phyloP scores from a whole-genome alignment of 2,888 invertebrate species.

The Melanostoma scalare region DNA sequence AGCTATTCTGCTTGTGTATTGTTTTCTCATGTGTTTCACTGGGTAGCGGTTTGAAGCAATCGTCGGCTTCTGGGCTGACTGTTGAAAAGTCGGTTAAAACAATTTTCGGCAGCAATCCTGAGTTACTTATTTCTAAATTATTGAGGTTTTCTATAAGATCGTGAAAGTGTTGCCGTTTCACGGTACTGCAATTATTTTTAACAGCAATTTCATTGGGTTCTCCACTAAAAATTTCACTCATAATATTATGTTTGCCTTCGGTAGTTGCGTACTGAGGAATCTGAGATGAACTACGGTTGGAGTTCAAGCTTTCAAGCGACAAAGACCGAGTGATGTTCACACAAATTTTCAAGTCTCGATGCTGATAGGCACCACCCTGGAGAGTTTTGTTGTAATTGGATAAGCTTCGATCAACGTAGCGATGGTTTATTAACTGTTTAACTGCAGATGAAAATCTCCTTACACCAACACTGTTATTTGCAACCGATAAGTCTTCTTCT shows the following conservation, averaged over 20 bases:
- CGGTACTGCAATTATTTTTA: slow-evolving; percentile 40
- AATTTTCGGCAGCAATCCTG: slow-evolving; percentile 78
- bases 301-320: slow-evolving; percentile 50
- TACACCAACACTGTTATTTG: slow-evolving; percentile 11
- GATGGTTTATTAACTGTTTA: slow-evolving; percentile 38
- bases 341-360: slow-evolving; percentile 75
- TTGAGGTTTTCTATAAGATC: slow-evolving; percentile 78
- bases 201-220: slow-evolving; percentile 39
- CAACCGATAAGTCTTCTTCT: slow-evolving; percentile 33
- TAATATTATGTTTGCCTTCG: slow-evolving; percentile 72
- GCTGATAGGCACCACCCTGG: not conserved
- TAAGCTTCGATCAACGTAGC: slow-evolving; percentile 9
- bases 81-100: slow-evolving; percentile 79
- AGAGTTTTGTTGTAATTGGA: slow-evolving; percentile 28
- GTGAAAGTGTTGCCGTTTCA: slow-evolving; percentile 74
- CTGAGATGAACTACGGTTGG: slow-evolving; percentile 39
- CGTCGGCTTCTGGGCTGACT: slow-evolving; percentile 51
- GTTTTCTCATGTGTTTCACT: slow-evolving; percentile 23
- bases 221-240: slow-evolving; percentile 74
- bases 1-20: slow-evolving; percentile 54
- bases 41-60: slow-evolving; percentile 17
- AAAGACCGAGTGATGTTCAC: slow-evolving; percentile 76
- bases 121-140: slow-evolving; percentile 76
- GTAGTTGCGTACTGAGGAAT: slow-evolving; percentile 32
- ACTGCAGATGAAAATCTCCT: slow-evolving; percentile 42